Evolutionary conservation across 2,113 vertebrate species (phyloP), one percentile per base, ranked within the genome.

Genomic region (Serinus canaria): DNA sequence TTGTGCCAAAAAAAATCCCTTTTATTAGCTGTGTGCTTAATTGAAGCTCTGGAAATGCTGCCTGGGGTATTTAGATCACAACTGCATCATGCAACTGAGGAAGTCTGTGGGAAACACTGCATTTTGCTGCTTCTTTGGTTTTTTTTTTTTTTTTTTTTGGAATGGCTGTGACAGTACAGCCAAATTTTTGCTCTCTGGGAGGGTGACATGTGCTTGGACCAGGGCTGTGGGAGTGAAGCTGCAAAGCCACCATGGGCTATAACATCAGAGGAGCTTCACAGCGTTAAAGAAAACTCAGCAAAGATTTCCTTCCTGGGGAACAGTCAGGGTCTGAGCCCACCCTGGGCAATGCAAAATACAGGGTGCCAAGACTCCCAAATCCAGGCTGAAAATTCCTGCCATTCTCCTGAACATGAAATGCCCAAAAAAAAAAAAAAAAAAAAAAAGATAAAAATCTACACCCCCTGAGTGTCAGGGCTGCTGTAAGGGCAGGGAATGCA

Each of bases 1-100:
- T 49, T 87, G 37, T 77, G 88, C 50, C 75, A 87, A 76, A 64
- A 75, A 75, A 87, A 84, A 75, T 37, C 39, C 30, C 69, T 58
- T 87, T 68, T 55, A 91, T 94, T 94, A 69, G 53, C 15, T 33
- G 13, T 1, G 0, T 7, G 1, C 39, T n/a, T n/a, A n/a, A n/a
- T n/a, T n/a, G n/a, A n/a, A n/a, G n/a, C n/a, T 73, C 63, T 62
- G 68, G 77, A 79, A 86, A 55, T 2, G 2, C 25, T 80, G 55
- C 60, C 86, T 62, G 0, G 1, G 23, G 31, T 83, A 73, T 93
- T 93, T 89, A 46, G 43, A 73, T 69, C 67, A 70, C 33, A 66
- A 11, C 37, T 73, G 19, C 12, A 1, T 85, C n/a, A 83, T 5
- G 27, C 24, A 50, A 7, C 19, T 8, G 7, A 9, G 43, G 28